These are phyloP conservation scores for Pachyuromys duprasi DNA, from an alignment of 2,797 vertebrate species.

Conservation along the genomic window DNA sequence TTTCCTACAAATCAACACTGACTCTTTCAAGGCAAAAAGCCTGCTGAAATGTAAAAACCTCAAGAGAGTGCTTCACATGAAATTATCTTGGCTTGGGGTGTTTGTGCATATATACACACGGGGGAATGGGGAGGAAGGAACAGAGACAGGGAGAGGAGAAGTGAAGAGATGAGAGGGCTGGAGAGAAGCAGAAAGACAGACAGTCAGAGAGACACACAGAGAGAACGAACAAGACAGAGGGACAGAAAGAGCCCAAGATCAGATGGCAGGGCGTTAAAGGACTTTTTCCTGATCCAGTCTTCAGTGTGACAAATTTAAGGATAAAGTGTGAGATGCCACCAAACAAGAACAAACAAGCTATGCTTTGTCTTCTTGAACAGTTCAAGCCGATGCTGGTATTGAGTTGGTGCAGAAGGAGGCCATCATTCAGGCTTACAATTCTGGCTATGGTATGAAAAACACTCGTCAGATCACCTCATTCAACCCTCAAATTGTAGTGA, in stretches of 20 bases:
- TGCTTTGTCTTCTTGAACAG: not conserved
- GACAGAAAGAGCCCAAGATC: not conserved
- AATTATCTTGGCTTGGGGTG: not conserved
- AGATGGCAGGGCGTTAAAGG: not conserved
- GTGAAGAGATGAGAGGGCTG: not conserved
- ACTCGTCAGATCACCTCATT: not conserved
- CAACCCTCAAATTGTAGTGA: not conserved
- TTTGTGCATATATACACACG: not conserved
- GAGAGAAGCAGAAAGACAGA: not conserved
- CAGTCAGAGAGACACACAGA: accelerated
- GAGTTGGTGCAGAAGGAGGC: not conserved
- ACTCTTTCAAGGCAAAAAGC: conserved; percentile 47
- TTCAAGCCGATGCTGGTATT: not conserved
- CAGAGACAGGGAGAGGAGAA: too few relatives aligned
- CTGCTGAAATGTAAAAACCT: conserved; percentile 50
- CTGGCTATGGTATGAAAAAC: not conserved
- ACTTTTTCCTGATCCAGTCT: not conserved
- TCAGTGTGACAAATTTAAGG: conserved; percentile 30
- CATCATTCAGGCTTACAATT: not conserved
- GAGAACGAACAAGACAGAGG: not conserved
- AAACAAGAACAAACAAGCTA: conserved; percentile 5
- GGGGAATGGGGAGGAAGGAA: not conserved
- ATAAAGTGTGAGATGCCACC: not conserved
- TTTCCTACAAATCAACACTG: conserved; percentile 8
- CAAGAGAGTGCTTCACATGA: conserved; percentile 24